phyloP scores from a whole-genome alignment of 2,113 vertebrate species.

The Calidris pygmaea region DNA sequence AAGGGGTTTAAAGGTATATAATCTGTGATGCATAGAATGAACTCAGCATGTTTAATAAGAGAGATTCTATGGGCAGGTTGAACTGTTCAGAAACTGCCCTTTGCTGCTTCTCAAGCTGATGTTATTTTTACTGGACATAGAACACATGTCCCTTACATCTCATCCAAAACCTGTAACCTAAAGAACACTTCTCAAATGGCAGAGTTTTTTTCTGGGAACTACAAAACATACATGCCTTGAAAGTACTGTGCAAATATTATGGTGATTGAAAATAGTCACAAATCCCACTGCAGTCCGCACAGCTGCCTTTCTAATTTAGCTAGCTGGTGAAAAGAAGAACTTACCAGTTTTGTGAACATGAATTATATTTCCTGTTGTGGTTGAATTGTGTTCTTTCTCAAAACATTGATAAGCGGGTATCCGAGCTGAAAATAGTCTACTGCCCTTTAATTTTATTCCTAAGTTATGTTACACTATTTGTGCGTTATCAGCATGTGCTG shows the following conservation, averaged over 20 bases:
- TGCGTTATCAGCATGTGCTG: background rate
- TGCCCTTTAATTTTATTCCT: constrained; percentile 36
- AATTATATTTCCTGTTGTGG: constrained; percentile 18
- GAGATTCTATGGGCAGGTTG: background rate
- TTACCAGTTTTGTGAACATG: background rate
- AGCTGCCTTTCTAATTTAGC: background rate
- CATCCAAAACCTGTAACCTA: constrained; percentile 39
- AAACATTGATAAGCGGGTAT: constrained; percentile 22
- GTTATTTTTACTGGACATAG: constrained; percentile 35
- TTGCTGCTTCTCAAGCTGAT: background rate
- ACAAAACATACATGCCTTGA: background rate
- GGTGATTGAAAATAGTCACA: background rate
- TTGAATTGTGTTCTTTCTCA: constrained; percentile 20
- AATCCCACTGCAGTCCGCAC: background rate
- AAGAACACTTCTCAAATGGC: constrained; percentile 32
- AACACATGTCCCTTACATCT: constrained; percentile 19
- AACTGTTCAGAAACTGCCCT: constrained; percentile 15
- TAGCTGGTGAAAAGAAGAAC: background rate
- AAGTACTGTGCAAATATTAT: background rate
- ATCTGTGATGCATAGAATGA: background rate
- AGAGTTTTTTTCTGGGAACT: constrained; percentile 19
- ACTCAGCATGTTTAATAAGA: background rate
- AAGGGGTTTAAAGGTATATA: background rate
- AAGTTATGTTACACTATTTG: constrained; percentile 27
- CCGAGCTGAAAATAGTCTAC: constrained; percentile 29